Evolutionary conservation across 2,797 vertebrate genomes (phyloP), one percentile per base, ranked within the genome.

Genomic region (Typhlichthys subterraneus): DNA sequence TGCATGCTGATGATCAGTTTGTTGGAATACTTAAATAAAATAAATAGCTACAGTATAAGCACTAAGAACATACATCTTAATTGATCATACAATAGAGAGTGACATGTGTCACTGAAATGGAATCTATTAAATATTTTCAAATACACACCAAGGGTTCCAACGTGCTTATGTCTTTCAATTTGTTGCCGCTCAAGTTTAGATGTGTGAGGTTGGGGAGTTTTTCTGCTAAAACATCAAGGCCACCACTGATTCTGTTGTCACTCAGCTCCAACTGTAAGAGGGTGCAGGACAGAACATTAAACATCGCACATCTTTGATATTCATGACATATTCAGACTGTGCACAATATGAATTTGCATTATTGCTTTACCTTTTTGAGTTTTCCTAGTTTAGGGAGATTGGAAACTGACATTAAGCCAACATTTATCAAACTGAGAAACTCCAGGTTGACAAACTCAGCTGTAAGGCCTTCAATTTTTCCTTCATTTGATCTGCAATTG

Each of bases 371-470:
- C 94, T 96, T 97, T 95, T 95, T 97, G 85, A 97, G 94, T 88
- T 97, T 97, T 81, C 88, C 93, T 83, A 97, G 91, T 89, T 95
- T 95, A 23, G 95, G 95, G 73, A 97, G 92, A 89, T 96, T 95
- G 80, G 94, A 93, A 71, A 96, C 93, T 55, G 95, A 94, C 57
- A 92, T 92, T 90, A 97, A 89, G 76, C 93, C 87, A 58, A 97
- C 95, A 72, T 95, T 96, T 93, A 97, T 96, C 93, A 96, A 93
- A 91, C 95, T 97, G 89, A 97, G 95, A 82, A 95, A 96, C 88
- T 96, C 95, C 88, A 97, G 90, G 86, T 96, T 95, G 81, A 94
- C 91, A 86, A 96, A 97, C 76, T 96, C 95, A 76, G 88, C 91
- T 67, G 95, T 96, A 81, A 97, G 90, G 59, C 95, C 96, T 88